Percentiles rank a stretch among this genome's conserved stretches.
Conservation (phyloP, 2,888 invertebrate species). For the Plebejus argus region DNA sequence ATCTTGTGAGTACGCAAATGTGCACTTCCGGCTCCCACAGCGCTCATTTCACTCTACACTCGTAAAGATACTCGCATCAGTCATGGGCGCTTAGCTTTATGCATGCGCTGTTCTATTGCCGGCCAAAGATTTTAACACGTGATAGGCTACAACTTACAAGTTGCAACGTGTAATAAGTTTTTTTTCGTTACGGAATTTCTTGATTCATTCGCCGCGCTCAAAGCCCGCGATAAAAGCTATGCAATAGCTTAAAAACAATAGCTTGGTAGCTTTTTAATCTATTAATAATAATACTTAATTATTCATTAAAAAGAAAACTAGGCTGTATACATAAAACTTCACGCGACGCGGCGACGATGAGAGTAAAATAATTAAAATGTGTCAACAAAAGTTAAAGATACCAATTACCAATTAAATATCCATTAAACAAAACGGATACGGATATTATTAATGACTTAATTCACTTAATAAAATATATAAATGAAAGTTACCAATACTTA, state of each 20-base stretch:
- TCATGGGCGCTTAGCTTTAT: conserved; percentile 9
- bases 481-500: too few species aligned
- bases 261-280: too few species aligned
- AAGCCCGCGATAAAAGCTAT: too few species aligned
- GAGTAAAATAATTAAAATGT: background rate
- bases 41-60: background rate
- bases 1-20: background rate
- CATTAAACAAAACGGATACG: background rate
- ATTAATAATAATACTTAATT: too few species aligned
- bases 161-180: too few species aligned
- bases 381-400: background rate
- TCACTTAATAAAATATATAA: background rate
- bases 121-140: too few species aligned
- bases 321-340: background rate
- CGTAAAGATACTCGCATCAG: background rate
- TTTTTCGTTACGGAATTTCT: too few species aligned
- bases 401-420: background rate
- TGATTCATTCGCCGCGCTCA: too few species aligned
- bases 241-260: too few species aligned
- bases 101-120: too few species aligned
- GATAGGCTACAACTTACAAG: too few species aligned
- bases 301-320: background rate
- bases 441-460: background rate
- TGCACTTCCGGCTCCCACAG: conserved; percentile 17
- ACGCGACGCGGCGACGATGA: background rate